Percentiles rank a stretch among this genome's conserved stretches.
Evolutionary conservation across 2,113 vertebrate species (phyloP).

Genomic region (Psittacula cyanocephala): DNA sequence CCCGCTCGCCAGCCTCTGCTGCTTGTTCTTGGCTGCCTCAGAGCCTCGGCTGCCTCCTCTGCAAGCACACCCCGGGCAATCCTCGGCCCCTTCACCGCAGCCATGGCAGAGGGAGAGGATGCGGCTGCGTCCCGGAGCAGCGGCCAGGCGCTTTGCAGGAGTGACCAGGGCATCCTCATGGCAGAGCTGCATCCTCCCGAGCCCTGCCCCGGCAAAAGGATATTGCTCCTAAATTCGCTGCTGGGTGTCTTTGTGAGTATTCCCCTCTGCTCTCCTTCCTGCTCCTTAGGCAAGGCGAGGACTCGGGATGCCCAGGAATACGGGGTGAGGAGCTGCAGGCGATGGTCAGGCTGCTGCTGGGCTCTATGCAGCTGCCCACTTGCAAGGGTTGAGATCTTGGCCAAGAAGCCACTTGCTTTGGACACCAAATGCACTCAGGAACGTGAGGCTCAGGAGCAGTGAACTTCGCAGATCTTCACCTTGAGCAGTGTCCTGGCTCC

Average conservation of each 20-base stretch:
- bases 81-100: neutral
- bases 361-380: neutral
- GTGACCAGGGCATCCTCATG: neutral
- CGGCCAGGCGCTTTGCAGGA: neutral
- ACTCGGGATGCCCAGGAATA: neutral
- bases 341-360: neutral
- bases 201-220: slow-evolving; percentile 3
- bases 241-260: slow-evolving; percentile 43
- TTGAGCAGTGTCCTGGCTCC: neutral
- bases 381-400: neutral
- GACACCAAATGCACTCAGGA: neutral
- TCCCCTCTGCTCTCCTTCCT: neutral
- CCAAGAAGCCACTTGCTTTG: neutral
- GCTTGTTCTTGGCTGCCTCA: slow-evolving; percentile 4
- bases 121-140: neutral
- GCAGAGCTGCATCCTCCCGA: neutral
- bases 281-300: neutral
- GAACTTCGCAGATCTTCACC: neutral
- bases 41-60: neutral
- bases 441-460: rapidly evolving
- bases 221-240: slow-evolving; percentile 22
- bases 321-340: neutral
- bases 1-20: neutral
- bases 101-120: slow-evolving; percentile 33
- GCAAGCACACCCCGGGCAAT: neutral